Evolutionary conservation across 2,888 invertebrate genomes (phyloP).

Genomic region (Luperina nickerlii): DNA sequence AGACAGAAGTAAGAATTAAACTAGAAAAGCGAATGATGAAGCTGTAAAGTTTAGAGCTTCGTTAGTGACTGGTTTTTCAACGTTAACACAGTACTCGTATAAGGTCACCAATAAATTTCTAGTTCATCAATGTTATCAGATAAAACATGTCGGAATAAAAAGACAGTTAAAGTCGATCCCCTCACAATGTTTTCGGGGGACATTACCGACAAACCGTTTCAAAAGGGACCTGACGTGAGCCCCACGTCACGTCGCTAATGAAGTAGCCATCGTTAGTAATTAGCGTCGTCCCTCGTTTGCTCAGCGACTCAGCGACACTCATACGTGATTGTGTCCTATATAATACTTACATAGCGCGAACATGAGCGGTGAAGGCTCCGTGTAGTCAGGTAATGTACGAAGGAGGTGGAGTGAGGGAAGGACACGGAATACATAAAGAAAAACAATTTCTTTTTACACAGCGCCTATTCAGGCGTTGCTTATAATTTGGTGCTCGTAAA

Average conservation of each 20-base stretch:
- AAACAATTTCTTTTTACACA: conserved; percentile 40
- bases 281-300: background rate
- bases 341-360: background rate
- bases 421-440: conserved; percentile 25
- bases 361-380: background rate
- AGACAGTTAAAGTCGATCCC: background rate
- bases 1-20: background rate
- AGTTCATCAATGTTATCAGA: background rate
- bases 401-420: background rate
- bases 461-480: conserved; percentile 23
- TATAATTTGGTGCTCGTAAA: conserved; percentile 44
- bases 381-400: background rate
- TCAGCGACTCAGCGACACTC: background rate
- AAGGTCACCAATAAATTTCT: background rate
- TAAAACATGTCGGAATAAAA: background rate
- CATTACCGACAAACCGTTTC: background rate
- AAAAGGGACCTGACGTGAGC: background rate
- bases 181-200: too few species aligned
- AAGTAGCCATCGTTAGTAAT: conserved; percentile 1
- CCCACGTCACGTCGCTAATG: background rate
- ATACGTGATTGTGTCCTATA: background rate
- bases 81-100: too few species aligned
- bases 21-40: background rate
- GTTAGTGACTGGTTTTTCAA: too few species aligned
- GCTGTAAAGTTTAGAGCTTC: too few species aligned